These are phyloP conservation scores for Hetaerina titia DNA, from an alignment of 2,888 invertebrate species.

Conservation along the genomic window DNA sequence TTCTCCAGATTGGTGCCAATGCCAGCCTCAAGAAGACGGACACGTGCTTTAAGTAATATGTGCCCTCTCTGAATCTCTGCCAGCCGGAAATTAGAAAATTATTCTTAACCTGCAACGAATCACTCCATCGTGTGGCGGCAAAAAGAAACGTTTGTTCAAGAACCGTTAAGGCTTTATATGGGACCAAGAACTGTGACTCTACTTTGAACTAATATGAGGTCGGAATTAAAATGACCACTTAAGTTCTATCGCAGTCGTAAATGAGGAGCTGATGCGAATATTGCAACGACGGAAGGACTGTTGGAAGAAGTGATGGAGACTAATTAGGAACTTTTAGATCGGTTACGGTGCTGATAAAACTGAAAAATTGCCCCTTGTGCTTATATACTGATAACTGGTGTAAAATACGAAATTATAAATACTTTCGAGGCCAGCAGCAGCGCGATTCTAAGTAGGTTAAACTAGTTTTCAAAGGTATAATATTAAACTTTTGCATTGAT, in stretches of 20 bases:
- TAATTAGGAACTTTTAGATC: no score
- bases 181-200: conserved; percentile 7
- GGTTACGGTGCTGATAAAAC: no score
- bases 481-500: no score
- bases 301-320: neutral
- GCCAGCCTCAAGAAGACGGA: neutral
- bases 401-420: no score
- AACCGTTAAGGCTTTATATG: conserved; percentile 13
- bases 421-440: no score
- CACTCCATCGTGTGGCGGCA: neutral
- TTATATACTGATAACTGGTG: no score
- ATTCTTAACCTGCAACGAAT: neutral
- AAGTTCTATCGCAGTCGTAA: neutral
- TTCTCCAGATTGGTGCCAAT: conserved; percentile 11
- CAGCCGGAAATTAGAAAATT: neutral
- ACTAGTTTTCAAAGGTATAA: no score
- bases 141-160: neutral
- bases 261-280: neutral
- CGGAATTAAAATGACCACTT: neutral
- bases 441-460: no score
- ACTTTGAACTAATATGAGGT: neutral
- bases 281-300: neutral
- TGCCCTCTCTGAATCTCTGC: neutral
- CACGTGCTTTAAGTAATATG: conserved; percentile 33
- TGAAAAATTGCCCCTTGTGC: no score